Base-by-base conservation (phyloP, 2,113 vertebrate genomes). In the Butorides virescens region DNA sequence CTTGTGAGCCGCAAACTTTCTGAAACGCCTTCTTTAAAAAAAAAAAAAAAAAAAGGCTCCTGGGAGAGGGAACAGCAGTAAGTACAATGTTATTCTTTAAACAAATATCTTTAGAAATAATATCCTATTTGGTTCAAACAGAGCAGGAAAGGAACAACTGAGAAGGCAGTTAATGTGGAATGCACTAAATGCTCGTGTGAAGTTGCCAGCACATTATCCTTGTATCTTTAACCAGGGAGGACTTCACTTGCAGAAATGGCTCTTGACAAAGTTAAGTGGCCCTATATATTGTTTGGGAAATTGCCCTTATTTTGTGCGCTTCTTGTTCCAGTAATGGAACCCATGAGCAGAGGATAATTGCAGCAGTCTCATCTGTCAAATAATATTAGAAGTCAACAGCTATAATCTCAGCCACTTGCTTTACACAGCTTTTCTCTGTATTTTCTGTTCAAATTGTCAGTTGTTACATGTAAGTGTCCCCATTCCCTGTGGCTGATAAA, bases 251-350 rank as follows among this genome's bases (percentile, higher is more conserved):
- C 97, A 98, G 97, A 98, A 98, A 99, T 97, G 97, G 98, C 98
- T 99, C 99, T 99, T 98, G 98, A 98, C 98, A 98, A 99, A 99
- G 98, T 99, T 99, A 99, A 99, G 99, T 99, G 98, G 98, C 97
- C 98, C 98, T 98, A 98, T 98, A 98, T 98, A 98, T 99, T 99
- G 99, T 99, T 99, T 98, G 98, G 98, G 98, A 99, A 99, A 99
- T 99, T 99, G 98, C 98, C 98, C 98, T 98, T 98, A 99, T 99
- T 99, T 98, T 98, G 97, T 98, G 97, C 86, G 97, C 98, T 99
- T 98, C 98, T 99, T 99, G 98, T 99, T 98, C 98, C 97, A 94
- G 97, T 99, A 99, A 99, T 99, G 98, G 99, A 98, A 99, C 98
- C 98, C 98, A 98, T 96, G 98, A 98, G 98, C 98, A 98, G 98